Evolutionary conservation across 2,113 vertebrate species (phyloP).

Genomic region (Gallinago undulata): DNA sequence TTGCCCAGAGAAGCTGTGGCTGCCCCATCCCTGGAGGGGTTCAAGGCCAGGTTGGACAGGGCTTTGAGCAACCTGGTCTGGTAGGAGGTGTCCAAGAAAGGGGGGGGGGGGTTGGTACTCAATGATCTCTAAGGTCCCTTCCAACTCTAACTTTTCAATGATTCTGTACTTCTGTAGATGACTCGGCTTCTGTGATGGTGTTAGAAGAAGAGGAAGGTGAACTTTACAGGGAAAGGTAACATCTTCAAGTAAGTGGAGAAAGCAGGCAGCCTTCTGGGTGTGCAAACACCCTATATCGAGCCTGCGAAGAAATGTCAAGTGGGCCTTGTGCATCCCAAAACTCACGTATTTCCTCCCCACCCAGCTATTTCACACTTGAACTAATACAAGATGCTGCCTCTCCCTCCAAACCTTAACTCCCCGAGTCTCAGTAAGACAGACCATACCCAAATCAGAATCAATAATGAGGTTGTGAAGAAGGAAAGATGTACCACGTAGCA

Average conservation of each 20-base stretch:
- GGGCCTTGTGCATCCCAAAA: neutral
- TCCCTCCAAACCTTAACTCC: neutral
- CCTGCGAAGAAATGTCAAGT: neutral
- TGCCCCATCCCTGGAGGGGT: too few relatives aligned
- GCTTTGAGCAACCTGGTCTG: too few relatives aligned
- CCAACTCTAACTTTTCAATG: too few relatives aligned
- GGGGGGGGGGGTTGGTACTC: too few relatives aligned
- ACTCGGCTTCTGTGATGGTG: neutral
- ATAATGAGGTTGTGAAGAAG: slow-evolving; percentile 23
- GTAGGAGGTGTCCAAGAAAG: too few relatives aligned
- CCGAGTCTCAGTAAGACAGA: neutral
- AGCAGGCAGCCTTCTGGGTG: neutral
- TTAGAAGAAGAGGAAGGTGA: neutral
- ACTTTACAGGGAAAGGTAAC: neutral
- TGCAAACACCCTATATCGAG: rapidly evolving
- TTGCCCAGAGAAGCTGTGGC: too few relatives aligned
- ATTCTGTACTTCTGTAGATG: neutral
- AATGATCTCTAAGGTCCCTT: too few relatives aligned
- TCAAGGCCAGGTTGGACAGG: too few relatives aligned
- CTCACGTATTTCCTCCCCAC: neutral
- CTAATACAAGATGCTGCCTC: neutral
- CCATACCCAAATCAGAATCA: slow-evolving; percentile 22
- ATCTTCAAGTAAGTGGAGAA: neutral
- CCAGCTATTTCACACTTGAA: neutral
- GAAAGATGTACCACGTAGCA: slow-evolving; percentile 25